phyloP scores from a whole-genome alignment of 2,888 invertebrate species.

The Branchipolynoe longqiensis region DNA sequence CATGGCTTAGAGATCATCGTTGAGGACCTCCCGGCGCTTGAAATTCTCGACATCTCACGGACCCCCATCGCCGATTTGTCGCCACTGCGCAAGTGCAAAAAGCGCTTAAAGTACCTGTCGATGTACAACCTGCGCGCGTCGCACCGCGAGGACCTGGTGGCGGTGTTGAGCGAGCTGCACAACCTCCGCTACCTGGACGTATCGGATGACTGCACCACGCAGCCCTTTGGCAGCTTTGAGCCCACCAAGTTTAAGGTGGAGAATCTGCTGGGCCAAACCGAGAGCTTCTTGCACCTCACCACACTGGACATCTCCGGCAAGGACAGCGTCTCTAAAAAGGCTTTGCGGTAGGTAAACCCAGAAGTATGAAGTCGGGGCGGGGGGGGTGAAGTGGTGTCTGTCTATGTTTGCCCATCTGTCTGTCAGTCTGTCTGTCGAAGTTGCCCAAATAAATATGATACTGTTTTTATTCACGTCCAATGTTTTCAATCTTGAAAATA shows the following conservation, averaged over 20 bases:
- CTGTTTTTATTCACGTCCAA: no score
- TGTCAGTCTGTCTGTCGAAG: no score
- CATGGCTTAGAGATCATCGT: slow-evolving; percentile 86
- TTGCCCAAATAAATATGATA: no score
- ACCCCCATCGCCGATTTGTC: slow-evolving; percentile 86
- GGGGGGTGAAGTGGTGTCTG: no score
- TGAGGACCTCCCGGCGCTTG: slow-evolving; percentile 86
- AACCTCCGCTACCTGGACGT: slow-evolving; percentile 85
- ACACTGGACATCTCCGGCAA: slow-evolving; percentile 87
- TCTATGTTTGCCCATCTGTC: no score
- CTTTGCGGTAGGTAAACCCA: slow-evolving; percentile 83
- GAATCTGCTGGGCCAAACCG: slow-evolving; percentile 73
- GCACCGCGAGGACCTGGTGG: slow-evolving; percentile 81
- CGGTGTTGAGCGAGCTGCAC: slow-evolving; percentile 83
- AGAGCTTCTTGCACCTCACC: slow-evolving; percentile 84
- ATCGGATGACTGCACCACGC: slow-evolving; percentile 83
- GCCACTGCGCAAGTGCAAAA: slow-evolving; percentile 84
- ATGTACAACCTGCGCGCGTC: slow-evolving; percentile 85
- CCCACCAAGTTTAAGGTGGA: slow-evolving; percentile 76
- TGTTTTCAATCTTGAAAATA: no score
- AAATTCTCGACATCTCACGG: slow-evolving; percentile 86
- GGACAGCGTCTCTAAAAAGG: slow-evolving; percentile 82
- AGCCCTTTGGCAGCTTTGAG: slow-evolving; percentile 80
- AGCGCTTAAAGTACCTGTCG: slow-evolving; percentile 85
- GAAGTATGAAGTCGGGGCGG: no score